These are phyloP conservation scores for Halotydeus destructor DNA, from an alignment of 1,140 invertebrate species.

Conservation along the genomic window DNA sequence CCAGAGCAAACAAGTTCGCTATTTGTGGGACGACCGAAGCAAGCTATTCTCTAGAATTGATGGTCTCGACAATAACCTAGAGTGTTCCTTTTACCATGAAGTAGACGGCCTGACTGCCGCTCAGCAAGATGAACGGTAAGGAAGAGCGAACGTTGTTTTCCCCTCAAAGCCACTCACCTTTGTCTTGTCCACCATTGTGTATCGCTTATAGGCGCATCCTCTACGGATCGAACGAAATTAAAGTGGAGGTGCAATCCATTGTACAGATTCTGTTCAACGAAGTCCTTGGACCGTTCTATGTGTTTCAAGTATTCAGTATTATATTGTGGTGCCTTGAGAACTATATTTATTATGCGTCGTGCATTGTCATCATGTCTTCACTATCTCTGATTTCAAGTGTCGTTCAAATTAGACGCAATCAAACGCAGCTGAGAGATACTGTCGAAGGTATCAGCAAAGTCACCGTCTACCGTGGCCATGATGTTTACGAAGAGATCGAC, in stretches of 20 bases:
- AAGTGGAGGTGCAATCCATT: constrained; percentile 30
- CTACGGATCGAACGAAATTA: constrained; percentile 31
- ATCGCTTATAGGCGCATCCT: constrained; percentile 24
- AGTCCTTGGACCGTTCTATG: constrained; percentile 31
- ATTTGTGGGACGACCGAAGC: constrained; percentile 45
- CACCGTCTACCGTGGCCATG: constrained; percentile 35
- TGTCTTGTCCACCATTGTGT: no score
- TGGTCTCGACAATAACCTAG: constrained; percentile 43
- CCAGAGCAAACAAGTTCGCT: constrained; percentile 48
- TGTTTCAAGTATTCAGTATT: constrained; percentile 33
- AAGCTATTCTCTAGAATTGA: constrained; percentile 40
- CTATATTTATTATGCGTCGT: constrained; percentile 35
- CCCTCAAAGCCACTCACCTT: no score
- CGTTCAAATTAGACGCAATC: constrained; percentile 36
- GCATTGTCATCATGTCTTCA: constrained; percentile 34
- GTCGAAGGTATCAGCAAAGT: constrained; percentile 46
- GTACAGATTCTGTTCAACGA: constrained; percentile 18
- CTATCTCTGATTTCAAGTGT: constrained; percentile 28
- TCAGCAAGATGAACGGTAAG: constrained; percentile 37
- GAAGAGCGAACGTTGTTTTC: no score
- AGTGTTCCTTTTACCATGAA: constrained; percentile 39
- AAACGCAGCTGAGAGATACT: constrained; percentile 41
- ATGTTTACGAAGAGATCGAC: constrained; percentile 20
- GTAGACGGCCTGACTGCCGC: constrained; percentile 30
- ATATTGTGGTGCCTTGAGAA: constrained; percentile 35